A percentile compares a stretch with the other conserved stretches of the same genome.
Evolutionary conservation across 2,797 vertebrate genomes (phyloP).

Genomic region (Tenualosa ilisha): DNA sequence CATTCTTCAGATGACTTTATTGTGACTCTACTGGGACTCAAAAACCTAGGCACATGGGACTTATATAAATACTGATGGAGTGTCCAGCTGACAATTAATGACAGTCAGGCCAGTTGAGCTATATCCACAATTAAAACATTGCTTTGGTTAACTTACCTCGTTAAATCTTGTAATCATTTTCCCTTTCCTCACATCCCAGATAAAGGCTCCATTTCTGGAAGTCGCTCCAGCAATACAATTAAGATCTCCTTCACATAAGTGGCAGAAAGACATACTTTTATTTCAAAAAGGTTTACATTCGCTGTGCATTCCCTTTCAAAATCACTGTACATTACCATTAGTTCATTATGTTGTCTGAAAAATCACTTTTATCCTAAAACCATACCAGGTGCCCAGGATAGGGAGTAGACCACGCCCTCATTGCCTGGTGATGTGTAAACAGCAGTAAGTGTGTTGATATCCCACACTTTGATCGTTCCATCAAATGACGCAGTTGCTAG

Average conservation of each 20-base stretch:
- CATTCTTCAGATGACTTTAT: too few relatives aligned
- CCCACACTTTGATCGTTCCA: slow-evolving; percentile 98
- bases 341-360: neutral
- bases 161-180: slow-evolving; percentile 93
- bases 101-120: neutral
- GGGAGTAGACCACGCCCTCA: slow-evolving; percentile 95
- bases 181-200: slow-evolving; percentile 93
- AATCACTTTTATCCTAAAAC: neutral
- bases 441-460: slow-evolving; percentile 92
- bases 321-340: neutral
- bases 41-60: too few relatives aligned
- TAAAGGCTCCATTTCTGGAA: slow-evolving; percentile 92
- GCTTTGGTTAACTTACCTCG: slow-evolving; percentile 77
- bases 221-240: slow-evolving; percentile 96
- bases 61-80: too few relatives aligned
- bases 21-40: too few relatives aligned
- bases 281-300: neutral
- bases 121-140: neutral
- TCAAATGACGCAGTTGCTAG: slow-evolving; percentile 97
- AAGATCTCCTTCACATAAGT: slow-evolving; percentile 80
- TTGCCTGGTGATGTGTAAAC: slow-evolving; percentile 95
- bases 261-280: neutral
- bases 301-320: neutral
- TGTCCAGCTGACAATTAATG: too few relatives aligned
- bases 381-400: slow-evolving; percentile 98